A percentile compares a stretch with the other conserved stretches of the same genome.
phyloP scores from a whole-genome alignment of 2,888 invertebrate genomes.

The Augiades crinisus region DNA sequence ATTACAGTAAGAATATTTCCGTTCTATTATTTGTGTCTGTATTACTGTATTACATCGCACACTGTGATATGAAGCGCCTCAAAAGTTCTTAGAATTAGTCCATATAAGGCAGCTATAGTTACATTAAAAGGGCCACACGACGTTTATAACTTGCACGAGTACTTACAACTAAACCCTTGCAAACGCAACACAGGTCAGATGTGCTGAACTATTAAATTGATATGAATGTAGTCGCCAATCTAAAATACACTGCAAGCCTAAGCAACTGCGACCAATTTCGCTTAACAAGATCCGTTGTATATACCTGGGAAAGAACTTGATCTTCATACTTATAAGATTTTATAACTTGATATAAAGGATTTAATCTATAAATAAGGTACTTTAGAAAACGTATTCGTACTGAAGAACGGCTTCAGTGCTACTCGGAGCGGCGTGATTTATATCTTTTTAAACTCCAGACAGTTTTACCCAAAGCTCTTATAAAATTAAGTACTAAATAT shows the following conservation, averaged over 20 bases:
- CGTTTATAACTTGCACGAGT: neutral
- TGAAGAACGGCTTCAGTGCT: no score
- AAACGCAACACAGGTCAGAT: constrained; percentile 13
- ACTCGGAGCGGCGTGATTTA: no score
- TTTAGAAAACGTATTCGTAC: neutral
- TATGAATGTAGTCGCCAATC: constrained; percentile 12
- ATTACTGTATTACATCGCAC: no score
- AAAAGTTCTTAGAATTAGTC: no score
- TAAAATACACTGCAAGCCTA: constrained; percentile 6
- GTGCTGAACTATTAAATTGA: constrained; percentile 20
- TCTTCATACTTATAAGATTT: constrained; percentile 4
- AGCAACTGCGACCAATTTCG: constrained; percentile 1
- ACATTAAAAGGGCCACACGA: no score
- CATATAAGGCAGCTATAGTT: no score
- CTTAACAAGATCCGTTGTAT: neutral
- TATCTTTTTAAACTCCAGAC: neutral
- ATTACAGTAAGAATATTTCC: no score
- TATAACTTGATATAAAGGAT: constrained; percentile 2
- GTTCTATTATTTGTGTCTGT: no score
- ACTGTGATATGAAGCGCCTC: no score
- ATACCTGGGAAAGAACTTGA: constrained; percentile 2
- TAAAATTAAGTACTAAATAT: no score
- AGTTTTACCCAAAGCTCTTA: no score
- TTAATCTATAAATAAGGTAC: neutral
- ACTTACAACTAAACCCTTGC: neutral